These are phyloP conservation scores for Oncorhynchus nerka DNA, from an alignment of 2,113 vertebrate species.

Conservation along the genomic window DNA sequence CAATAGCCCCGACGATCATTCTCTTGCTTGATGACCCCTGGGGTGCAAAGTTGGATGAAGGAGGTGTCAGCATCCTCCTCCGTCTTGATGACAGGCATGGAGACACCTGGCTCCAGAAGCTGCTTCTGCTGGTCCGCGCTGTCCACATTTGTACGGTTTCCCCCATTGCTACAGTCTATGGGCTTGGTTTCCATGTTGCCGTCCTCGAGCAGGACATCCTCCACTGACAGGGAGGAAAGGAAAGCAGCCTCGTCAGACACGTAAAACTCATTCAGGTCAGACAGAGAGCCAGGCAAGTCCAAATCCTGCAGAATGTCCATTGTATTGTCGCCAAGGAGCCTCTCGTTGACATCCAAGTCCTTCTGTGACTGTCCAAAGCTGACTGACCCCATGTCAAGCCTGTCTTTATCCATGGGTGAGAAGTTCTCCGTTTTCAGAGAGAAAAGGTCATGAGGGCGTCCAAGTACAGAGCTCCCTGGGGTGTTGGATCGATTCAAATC, in stretches of 20 bases:
- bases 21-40: constrained; percentile 88
- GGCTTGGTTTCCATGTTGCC: constrained; percentile 80
- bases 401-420: constrained; percentile 69
- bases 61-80: constrained; percentile 81
- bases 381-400: constrained; percentile 57
- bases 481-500: constrained; percentile 78
- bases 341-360: constrained; percentile 69
- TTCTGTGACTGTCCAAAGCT: constrained; percentile 58
- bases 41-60: constrained; percentile 83
- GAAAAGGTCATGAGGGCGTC: constrained; percentile 56
- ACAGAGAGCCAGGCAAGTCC: constrained; percentile 83
- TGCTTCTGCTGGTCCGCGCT: constrained; percentile 66
- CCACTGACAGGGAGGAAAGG: constrained; percentile 78
- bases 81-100: constrained; percentile 84
- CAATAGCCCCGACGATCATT: constrained; percentile 80
- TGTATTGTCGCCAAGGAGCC: constrained; percentile 77
- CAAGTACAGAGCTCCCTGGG: constrained; percentile 59
- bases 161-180: constrained; percentile 64
- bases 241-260: constrained; percentile 77
- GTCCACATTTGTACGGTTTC: constrained; percentile 67
- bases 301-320: constrained; percentile 87
- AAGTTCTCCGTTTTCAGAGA: constrained; percentile 75
- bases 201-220: constrained; percentile 78
- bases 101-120: constrained; percentile 57
- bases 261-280: constrained; percentile 83